Conservation (phyloP, 2,113 vertebrate genomes). For the Carassius auratus region DNA sequence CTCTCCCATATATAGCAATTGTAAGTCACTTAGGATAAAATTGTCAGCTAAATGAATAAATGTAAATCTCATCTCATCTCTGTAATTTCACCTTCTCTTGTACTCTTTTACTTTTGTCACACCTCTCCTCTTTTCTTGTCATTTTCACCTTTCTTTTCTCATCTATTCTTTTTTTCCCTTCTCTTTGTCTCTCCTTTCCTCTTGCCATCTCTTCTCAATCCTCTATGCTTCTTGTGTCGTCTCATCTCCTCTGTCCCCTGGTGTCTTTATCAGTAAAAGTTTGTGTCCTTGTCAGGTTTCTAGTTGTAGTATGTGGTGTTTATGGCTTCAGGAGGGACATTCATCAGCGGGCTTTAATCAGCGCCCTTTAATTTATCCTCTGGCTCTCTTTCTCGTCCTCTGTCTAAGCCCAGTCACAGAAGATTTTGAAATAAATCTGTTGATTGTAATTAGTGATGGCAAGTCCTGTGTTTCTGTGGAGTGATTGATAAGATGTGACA, state of each 20-base stretch:
- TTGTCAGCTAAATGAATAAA: too few species aligned
- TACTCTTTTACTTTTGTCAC: neutral
- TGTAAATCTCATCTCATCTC: neutral
- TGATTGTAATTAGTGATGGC: conserved; percentile 60
- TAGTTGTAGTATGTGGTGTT: conserved; percentile 35
- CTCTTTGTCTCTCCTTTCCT: neutral
- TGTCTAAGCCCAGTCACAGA: neutral
- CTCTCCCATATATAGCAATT: too few species aligned
- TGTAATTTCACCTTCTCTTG: neutral
- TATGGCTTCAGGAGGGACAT: conserved; percentile 45
- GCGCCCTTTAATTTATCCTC: conserved; percentile 23
- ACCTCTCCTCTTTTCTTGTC: neutral
- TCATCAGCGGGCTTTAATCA: conserved; percentile 18
- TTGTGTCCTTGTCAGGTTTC: conserved; percentile 48
- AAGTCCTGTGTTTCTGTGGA: conserved; percentile 22
- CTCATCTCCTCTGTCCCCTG: neutral
- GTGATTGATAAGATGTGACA: conserved; percentile 56
- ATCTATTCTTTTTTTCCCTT: neutral
- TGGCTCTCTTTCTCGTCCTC: conserved; percentile 5
- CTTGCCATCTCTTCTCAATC: neutral
- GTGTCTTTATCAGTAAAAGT: conserved; percentile 30
- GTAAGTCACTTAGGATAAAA: too few species aligned
- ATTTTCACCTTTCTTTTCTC: neutral
- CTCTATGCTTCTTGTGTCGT: neutral
- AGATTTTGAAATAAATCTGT: conserved; percentile 50